These are phyloP conservation scores for Phodopus roborovskii DNA, from an alignment of 2,113 vertebrate genomes.

Conservation along the genomic window DNA sequence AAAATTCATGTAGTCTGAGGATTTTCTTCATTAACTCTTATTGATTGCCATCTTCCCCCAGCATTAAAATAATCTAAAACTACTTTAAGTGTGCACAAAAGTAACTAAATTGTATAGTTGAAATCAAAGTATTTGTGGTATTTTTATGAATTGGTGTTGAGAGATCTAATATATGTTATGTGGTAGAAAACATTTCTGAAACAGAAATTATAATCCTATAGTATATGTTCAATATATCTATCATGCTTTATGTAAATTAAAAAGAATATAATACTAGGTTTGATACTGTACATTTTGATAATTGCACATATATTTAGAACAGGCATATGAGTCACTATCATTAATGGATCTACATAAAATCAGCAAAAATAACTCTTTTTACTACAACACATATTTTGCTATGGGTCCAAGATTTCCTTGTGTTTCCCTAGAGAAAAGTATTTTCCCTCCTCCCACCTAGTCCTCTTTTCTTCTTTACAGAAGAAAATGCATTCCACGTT, in stretches of 20 bases:
- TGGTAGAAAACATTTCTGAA: background rate
- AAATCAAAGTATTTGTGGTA: background rate
- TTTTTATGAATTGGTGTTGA: background rate
- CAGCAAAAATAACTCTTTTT: background rate
- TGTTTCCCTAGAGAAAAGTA: background rate
- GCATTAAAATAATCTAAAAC: background rate
- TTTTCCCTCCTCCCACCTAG: background rate
- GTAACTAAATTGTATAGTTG: background rate
- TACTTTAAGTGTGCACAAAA: background rate
- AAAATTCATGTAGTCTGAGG: background rate
- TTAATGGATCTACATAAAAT: background rate
- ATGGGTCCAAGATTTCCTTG: background rate
- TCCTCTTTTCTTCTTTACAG: background rate
- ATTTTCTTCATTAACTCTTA: slow-evolving; percentile 29
- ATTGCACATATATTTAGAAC: background rate
- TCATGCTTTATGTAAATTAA: background rate
- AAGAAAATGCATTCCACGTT: background rate
- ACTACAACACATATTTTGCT: background rate
- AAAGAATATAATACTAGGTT: background rate
- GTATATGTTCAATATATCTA: background rate
- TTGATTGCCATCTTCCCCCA: background rate
- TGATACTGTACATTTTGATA: background rate
- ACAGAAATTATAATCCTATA: slow-evolving; percentile 16
- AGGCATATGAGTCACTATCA: background rate
- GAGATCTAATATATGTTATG: background rate